Percentiles rank a stretch among this genome's conserved stretches.
These are phyloP conservation scores for Antheraea assamensis DNA, from an alignment of 2,888 invertebrate species.

Conservation along the genomic window DNA sequence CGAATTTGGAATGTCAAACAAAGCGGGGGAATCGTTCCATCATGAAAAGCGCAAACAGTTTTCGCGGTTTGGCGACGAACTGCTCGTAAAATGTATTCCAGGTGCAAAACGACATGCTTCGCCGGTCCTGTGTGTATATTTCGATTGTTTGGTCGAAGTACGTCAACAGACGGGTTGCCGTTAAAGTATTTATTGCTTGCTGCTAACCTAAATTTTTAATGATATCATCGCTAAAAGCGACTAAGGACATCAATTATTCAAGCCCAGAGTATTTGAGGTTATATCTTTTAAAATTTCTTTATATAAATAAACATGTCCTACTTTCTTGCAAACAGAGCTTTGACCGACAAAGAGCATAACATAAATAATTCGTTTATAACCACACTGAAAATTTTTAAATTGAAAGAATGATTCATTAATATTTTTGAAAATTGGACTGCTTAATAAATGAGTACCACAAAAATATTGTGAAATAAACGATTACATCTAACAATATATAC, in stretches of 20 bases:
- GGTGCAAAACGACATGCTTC: conserved; percentile 14
- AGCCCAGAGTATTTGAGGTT: background rate
- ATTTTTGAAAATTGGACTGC: no score
- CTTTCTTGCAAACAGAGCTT: conserved; percentile 1
- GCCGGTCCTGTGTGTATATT: background rate
- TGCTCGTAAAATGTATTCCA: conserved; percentile 22
- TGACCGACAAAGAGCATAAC: background rate
- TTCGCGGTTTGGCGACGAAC: conserved; percentile 28
- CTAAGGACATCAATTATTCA: conserved; percentile 12
- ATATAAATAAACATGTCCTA: conserved; percentile 6
- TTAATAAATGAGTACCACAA: no score
- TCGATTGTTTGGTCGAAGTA: background rate
- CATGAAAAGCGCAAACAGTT: conserved; percentile 29
- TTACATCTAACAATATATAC: no score
- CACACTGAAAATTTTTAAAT: background rate
- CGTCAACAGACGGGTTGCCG: background rate
- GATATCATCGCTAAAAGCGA: background rate
- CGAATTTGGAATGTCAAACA: conserved; percentile 27
- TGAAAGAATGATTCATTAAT: background rate
- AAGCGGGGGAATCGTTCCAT: conserved; percentile 23
- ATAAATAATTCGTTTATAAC: background rate
- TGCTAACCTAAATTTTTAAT: conserved; percentile 15
- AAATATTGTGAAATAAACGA: no score
- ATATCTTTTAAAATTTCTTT: background rate
- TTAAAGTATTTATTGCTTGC: conserved; percentile 6